Evolutionary conservation across 2,888 invertebrate genomes (phyloP).

Genomic region (Drosophila yooni): DNA sequence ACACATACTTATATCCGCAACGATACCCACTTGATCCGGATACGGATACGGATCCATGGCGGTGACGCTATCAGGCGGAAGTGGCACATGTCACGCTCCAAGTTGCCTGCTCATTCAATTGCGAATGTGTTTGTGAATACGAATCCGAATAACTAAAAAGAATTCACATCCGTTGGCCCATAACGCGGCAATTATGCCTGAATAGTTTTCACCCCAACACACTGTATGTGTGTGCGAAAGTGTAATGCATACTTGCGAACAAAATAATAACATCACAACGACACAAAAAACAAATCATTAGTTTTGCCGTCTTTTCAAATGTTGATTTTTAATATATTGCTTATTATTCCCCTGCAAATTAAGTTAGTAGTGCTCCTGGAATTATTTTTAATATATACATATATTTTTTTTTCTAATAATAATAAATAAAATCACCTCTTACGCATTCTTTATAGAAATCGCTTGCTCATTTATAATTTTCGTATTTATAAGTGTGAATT

Average conservation of each 20-base stretch:
- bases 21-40: conserved; percentile 66
- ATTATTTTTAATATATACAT: not conserved
- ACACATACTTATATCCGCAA: conserved; percentile 5
- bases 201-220: conserved; percentile 51
- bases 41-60: conserved; percentile 67
- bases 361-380: not conserved
- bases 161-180: conserved; percentile 64
- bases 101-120: conserved; percentile 64
- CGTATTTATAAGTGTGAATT: not conserved
- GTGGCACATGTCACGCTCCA: conserved; percentile 79
- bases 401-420: no score
- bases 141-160: conserved; percentile 37
- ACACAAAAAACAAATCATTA: not conserved
- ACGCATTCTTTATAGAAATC: not conserved
- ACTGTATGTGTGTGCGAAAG: conserved; percentile 5
- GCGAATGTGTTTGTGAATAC: conserved; percentile 47
- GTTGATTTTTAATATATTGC: not conserved
- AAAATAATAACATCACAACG: not conserved
- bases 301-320: not conserved
- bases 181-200: conserved; percentile 67
- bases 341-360: not conserved
- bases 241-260: conserved; percentile 13
- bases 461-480: not conserved
- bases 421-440: not conserved
- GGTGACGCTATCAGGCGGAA: conserved; percentile 78